Evolutionary conservation across 1,140 invertebrate genomes (phyloP).

Genomic region (Leptinotarsa undecemlineata): DNA sequence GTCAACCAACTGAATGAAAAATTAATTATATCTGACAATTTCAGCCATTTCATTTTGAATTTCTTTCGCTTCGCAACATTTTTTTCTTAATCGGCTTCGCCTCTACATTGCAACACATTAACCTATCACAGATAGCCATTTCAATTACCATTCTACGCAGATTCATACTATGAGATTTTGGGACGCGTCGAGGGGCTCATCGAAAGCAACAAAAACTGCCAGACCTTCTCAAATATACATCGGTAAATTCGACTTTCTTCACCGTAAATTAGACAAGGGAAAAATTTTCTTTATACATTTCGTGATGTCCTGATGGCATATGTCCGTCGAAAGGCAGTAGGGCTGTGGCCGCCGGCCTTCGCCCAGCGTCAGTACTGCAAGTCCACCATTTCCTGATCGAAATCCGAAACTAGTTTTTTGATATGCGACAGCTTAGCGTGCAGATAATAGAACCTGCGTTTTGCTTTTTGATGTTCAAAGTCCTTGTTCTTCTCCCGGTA

Average conservation of each 20-base stretch:
- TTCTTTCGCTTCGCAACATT: too few species aligned
- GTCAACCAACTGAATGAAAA: too few species aligned
- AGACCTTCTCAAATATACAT: neutral
- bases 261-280: neutral
- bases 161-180: slow-evolving; percentile 5
- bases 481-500: slow-evolving; percentile 80
- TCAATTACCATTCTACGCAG: slow-evolving; percentile 5
- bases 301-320: slow-evolving; percentile 26
- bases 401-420: slow-evolving; percentile 82
- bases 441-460: slow-evolving; percentile 79
- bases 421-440: slow-evolving; percentile 90
- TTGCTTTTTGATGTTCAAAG: slow-evolving; percentile 70
- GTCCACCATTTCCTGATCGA: slow-evolving; percentile 62
- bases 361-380: slow-evolving; percentile 25
- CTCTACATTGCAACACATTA: neutral
- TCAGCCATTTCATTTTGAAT: too few species aligned
- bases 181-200: neutral
- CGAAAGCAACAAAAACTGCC: slow-evolving; percentile 18
- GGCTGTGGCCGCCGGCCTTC: slow-evolving; percentile 14
- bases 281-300: slow-evolving; percentile 24
- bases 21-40: too few species aligned
- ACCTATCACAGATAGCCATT: neutral
- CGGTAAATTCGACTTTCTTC: neutral
- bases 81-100: neutral
- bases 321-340: slow-evolving; percentile 23